Base-by-base conservation (phyloP, 1,140 invertebrate genomes). In the Ceratina australensis region DNA sequence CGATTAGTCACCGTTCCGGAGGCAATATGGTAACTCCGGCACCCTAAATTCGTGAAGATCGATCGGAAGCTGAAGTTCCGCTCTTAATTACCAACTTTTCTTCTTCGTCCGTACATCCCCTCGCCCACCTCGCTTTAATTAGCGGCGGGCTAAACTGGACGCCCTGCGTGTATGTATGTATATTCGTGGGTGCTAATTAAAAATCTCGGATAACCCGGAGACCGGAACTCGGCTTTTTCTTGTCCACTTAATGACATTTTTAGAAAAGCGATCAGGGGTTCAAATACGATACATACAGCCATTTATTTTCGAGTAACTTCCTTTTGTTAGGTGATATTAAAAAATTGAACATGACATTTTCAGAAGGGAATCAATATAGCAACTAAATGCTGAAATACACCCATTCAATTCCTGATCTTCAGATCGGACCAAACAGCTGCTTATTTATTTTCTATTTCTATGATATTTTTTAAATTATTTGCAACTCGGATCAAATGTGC, bases 101-200 rank as follows among this genome's bases (percentile, higher is more conserved):
- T 60, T 26, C 42, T 26, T 12, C 47, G 22, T 26, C 49, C 64
- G 22, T 13, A n/a, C 28, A 10, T 47, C 20, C 18, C 42, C 15
- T 26, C 26, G 7, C 47, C 68, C 1, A 12, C 20, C 54, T 20
- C 16, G 18, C 13, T 60, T 72, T 72, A 72, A 72, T 72, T 60
- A 72, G 42, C 47, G 20, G 22, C 33, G 12, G 24, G 24, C 24
- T 60, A 20, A 72, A 49, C 67, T 42, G 26, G 16, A 24, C 56
- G 20, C 12, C n/a, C 33, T 42, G 33, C 10, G 20, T 1, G 20
- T n/a, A 18, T 42, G 33, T 42, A 15, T 1, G 20, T n/a, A 18
- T 47, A 20, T 50, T 47, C 42, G 28, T 8, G 3, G 5, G 28
- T 16, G n/a, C 57, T 63, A 61, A 72, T 72, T 72, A 61, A 72